A percentile compares a stretch with the other conserved stretches of the same genome.
phyloP scores from a whole-genome alignment of 1,140 invertebrate species.

The Laodelphax striatellus region DNA sequence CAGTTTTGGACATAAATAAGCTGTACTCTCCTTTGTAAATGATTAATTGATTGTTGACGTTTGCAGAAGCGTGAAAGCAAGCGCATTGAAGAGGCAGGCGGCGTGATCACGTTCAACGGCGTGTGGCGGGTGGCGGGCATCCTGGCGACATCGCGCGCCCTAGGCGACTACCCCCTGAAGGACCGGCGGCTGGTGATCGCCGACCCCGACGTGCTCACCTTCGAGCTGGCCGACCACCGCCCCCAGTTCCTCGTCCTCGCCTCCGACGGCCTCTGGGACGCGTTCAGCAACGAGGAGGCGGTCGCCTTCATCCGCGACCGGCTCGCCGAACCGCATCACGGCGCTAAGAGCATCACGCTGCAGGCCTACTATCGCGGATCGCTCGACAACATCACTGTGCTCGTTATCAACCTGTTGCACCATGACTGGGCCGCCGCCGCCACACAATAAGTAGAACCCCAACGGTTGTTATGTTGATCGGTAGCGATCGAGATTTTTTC shows the following conservation, averaged over 20 bases:
- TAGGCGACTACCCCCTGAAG: conserved; percentile 92
- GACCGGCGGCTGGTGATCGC: conserved; percentile 87
- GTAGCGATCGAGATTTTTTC: too few species aligned
- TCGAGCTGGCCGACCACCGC: conserved; percentile 70
- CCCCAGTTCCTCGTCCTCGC: conserved; percentile 85
- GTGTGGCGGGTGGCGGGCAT: conserved; percentile 95
- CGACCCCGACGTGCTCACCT: conserved; percentile 90
- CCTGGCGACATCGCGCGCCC: conserved; percentile 83
- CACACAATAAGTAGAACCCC: too few species aligned
- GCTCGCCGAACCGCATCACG: conserved; percentile 72
- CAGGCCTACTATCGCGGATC: conserved; percentile 88
- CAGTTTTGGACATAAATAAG: too few species aligned
- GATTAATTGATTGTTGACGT: too few species aligned
- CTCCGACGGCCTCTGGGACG: conserved; percentile 94
- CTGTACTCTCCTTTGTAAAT: too few species aligned
- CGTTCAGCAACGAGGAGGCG: conserved; percentile 88
- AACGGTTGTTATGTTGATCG: too few species aligned
- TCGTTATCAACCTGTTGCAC: conserved; percentile 77
- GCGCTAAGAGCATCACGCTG: conserved; percentile 77
- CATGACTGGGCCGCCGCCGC: conserved; percentile 29
- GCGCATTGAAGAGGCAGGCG: conserved; percentile 82
- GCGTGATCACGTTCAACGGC: conserved; percentile 88
- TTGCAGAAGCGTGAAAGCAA: conserved; percentile 68
- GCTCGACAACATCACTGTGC: conserved; percentile 89
- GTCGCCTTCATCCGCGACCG: conserved; percentile 70